A percentile compares a stretch with the other conserved stretches of the same genome.
These are phyloP conservation scores for Monoplex corrugatus DNA, from an alignment of 2,888 invertebrate species.

Conservation along the genomic window DNA sequence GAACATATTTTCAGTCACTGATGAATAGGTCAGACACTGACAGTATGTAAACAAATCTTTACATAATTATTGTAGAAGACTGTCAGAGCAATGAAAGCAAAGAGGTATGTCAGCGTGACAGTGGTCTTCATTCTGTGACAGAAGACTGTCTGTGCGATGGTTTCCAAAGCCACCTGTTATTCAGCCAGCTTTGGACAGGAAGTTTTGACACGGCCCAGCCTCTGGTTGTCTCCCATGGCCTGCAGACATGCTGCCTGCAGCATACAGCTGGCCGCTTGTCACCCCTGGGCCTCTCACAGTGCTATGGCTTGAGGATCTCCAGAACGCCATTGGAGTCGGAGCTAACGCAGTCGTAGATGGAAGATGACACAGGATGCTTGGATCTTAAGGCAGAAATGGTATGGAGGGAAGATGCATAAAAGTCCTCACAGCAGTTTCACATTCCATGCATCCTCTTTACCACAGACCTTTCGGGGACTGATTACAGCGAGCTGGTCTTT, in stretches of 20 bases:
- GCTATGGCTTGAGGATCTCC: slow-evolving; percentile 14
- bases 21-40: too few species aligned
- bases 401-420: slow-evolving; percentile 16
- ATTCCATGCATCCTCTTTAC: slow-evolving; percentile 9
- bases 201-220: neutral
- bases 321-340: slow-evolving; percentile 2
- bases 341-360: neutral
- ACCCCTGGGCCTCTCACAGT: neutral
- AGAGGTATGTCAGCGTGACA: too few species aligned
- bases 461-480: neutral
- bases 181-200: neutral
- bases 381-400: slow-evolving; percentile 39
- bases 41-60: too few species aligned
- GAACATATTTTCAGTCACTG: too few species aligned
- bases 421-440: slow-evolving; percentile 24
- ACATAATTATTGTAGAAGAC: too few species aligned
- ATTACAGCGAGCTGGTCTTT: neutral
- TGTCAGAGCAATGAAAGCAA: too few species aligned
- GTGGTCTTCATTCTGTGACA: too few species aligned
- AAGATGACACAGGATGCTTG: neutral
- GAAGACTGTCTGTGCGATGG: too few species aligned
- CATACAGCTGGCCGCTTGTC: neutral
- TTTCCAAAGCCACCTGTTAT: neutral
- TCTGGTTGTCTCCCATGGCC: slow-evolving; percentile 6
- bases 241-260: neutral